A percentile compares a stretch with the other conserved stretches of the same genome.
phyloP scores from a whole-genome alignment of 2,797 vertebrate genomes.

The Protosalanx chinensis region DNA sequence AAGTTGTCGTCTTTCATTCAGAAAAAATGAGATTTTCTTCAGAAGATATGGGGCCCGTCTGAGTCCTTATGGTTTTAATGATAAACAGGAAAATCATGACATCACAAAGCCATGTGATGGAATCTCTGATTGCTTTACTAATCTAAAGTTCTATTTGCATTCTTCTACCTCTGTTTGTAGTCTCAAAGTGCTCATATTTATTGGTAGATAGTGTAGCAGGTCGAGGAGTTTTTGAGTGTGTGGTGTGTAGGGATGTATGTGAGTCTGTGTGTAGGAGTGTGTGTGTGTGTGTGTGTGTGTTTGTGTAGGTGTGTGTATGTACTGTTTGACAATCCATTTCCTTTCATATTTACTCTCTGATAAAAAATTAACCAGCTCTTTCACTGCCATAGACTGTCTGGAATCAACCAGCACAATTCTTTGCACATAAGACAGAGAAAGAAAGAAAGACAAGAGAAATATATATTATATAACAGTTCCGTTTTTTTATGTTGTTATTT shows the following conservation, averaged over 20 bases:
- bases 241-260: slow-evolving; percentile 2
- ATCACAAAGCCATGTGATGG: neutral
- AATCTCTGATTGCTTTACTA: slow-evolving; percentile 39
- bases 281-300: slow-evolving; percentile 20
- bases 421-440: slow-evolving; percentile 16
- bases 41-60: neutral
- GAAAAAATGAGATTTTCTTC: neutral
- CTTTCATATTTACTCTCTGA: slow-evolving; percentile 56
- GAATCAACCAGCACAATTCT: slow-evolving; percentile 17
- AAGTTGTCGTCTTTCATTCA: neutral
- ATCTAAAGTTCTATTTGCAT: neutral
- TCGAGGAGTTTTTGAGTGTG: slow-evolving; percentile 39
- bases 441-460: too few relatives aligned
- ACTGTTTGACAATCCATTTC: slow-evolving; percentile 55
- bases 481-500: too few relatives aligned
- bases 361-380: slow-evolving; percentile 66
- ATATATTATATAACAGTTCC: too few relatives aligned
- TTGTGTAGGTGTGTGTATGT: slow-evolving; percentile 15
- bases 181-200: slow-evolving; percentile 48
- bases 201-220: neutral
- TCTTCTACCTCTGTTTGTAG: slow-evolving; percentile 34
- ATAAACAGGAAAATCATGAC: neutral
- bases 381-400: slow-evolving; percentile 34
- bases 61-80: neutral
- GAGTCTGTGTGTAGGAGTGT: slow-evolving; percentile 14